Percentiles rank a stretch among this genome's conserved stretches.
Conservation (phyloP, 2,797 vertebrate species). For the Caiman crocodilus region DNA sequence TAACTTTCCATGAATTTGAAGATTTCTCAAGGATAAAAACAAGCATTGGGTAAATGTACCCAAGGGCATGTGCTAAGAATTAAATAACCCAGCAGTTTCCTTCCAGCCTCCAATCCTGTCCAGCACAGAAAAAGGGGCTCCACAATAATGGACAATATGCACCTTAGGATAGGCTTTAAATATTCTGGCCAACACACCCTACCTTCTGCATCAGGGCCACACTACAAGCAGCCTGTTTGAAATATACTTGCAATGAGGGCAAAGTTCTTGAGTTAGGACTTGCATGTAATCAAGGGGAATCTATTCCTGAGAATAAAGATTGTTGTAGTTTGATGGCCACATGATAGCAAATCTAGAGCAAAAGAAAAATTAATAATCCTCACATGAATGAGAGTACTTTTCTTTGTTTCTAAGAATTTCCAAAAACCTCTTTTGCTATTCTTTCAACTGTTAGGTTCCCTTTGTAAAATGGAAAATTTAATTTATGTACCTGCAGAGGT, state of each 20-base stretch:
- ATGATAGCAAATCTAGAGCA: not conserved
- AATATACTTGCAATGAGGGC: not conserved
- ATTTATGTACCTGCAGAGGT: not conserved
- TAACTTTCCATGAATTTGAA: not conserved
- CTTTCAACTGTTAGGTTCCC: not conserved
- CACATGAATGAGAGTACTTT: not conserved
- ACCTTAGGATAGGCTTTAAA: not conserved
- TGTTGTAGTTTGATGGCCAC: not conserved
- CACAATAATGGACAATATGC: not conserved
- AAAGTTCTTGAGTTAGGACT: not conserved
- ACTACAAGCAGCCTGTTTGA: not conserved
- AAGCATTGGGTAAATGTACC: not conserved
- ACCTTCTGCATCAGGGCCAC: not conserved
- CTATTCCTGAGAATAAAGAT: not conserved
- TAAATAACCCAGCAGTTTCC: rapidly evolving
- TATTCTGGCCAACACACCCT: not conserved
- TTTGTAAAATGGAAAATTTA: not conserved
- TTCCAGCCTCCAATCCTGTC: not conserved
- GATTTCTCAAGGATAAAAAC: not conserved
- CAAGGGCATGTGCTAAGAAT: not conserved
- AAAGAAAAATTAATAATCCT: not conserved
- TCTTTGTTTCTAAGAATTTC: not conserved
- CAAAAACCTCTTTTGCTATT: not conserved
- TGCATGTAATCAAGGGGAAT: not conserved
- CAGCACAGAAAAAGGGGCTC: not conserved